A percentile compares a stretch with the other conserved stretches of the same genome.
These are phyloP conservation scores for Galemys pyrenaicus DNA, from an alignment of 2,113 vertebrate genomes.

Conservation along the genomic window DNA sequence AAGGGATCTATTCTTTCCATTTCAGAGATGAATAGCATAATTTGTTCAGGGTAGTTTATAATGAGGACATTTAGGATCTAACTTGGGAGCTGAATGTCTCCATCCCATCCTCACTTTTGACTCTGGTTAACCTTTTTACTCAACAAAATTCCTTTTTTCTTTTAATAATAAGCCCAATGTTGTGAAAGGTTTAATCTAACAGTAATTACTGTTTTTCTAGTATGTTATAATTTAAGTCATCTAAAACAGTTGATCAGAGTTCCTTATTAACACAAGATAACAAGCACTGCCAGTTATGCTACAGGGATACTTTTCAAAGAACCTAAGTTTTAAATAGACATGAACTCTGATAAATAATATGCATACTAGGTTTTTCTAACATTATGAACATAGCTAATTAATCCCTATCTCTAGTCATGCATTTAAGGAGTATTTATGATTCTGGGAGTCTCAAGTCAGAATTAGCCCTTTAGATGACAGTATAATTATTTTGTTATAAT, in stretches of 20 bases:
- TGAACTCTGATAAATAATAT: background rate
- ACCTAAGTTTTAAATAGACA: background rate
- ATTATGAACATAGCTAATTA: constrained; percentile 34
- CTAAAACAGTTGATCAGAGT: background rate
- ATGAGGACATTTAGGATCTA: constrained; percentile 7
- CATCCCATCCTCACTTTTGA: background rate
- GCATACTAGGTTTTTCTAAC: background rate
- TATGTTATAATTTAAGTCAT: constrained; percentile 18
- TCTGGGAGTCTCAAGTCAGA: background rate
- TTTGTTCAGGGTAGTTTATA: background rate
- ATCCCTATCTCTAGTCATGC: background rate
- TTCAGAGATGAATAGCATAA: background rate
- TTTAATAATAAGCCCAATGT: background rate
- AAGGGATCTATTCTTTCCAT: background rate
- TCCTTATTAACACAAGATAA: background rate
- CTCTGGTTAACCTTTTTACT: background rate
- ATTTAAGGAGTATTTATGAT: background rate
- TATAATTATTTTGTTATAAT: constrained; percentile 19
- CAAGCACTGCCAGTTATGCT: background rate
- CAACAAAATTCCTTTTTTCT: background rate
- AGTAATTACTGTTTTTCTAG: background rate
- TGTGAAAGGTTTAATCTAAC: background rate
- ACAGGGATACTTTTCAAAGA: background rate
- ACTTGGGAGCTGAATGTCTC: background rate
- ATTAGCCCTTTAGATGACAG: background rate